Percentiles rank a stretch among this genome's conserved stretches.
Conservation (phyloP, 2,113 vertebrate species). For the Bucco capensis region DNA sequence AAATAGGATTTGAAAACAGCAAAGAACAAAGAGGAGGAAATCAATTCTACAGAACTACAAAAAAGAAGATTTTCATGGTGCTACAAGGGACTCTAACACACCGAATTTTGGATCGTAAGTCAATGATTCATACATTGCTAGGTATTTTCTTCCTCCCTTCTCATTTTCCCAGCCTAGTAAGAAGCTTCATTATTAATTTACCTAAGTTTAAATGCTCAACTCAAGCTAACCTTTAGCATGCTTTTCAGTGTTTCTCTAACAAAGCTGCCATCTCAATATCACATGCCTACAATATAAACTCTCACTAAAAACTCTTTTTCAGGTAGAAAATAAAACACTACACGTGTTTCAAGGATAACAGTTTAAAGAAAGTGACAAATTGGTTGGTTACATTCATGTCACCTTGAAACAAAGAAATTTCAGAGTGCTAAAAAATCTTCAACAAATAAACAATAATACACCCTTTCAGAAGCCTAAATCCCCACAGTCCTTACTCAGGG, state of each 20-base stretch:
- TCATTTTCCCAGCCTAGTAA: background rate
- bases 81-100: background rate
- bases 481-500: background rate
- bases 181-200: constrained; percentile 37
- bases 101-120: constrained; percentile 5
- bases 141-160: background rate
- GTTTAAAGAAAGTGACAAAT: background rate
- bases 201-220: background rate
- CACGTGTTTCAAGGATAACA: background rate
- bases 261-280: background rate
- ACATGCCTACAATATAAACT: background rate
- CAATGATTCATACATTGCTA: background rate
- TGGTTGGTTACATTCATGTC: background rate
- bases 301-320: background rate
- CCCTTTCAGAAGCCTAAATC: background rate
- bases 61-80: background rate
- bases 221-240: background rate
- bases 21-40: background rate
- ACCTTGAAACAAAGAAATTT: background rate
- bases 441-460: background rate
- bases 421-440: background rate
- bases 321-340: background rate
- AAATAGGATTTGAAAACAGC: background rate
- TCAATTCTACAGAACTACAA: background rate
- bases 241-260: background rate